Conservation (phyloP, 2,113 vertebrate species). For the Podilymbus podiceps region DNA sequence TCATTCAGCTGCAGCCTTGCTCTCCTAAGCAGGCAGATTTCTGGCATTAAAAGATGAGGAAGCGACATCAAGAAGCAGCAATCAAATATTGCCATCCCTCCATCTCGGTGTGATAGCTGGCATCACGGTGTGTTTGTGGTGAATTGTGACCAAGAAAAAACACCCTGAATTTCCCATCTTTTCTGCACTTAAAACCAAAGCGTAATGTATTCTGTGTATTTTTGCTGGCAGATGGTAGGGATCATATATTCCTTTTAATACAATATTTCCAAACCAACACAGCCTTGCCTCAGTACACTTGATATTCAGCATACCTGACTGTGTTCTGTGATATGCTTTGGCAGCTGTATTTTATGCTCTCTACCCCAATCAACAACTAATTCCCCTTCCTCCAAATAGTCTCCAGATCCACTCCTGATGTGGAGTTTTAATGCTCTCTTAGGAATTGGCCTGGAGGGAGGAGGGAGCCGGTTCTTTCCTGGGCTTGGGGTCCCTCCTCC, state of each 20-base stretch:
- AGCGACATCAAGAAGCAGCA: not conserved
- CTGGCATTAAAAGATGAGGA: not conserved
- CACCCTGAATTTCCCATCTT: not conserved
- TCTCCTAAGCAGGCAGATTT: not conserved
- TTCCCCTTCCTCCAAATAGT: not conserved
- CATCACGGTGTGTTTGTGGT: fast-evolving
- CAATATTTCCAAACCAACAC: not conserved
- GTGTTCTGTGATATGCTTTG: not conserved
- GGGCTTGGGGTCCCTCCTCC: not conserved
- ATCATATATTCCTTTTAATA: slow-evolving; percentile 52
- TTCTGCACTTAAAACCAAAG: not conserved
- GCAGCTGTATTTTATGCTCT: not conserved
- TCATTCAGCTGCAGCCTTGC: fast-evolving
- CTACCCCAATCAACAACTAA: not conserved
- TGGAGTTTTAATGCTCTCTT: not conserved
- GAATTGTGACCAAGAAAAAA: not conserved
- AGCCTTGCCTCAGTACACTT: not conserved
- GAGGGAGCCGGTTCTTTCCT: not conserved
- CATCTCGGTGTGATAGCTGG: not conserved
- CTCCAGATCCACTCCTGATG: not conserved
- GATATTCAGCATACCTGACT: not conserved
- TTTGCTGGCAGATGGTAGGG: not conserved
- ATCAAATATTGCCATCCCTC: not conserved
- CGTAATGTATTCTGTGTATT: not conserved
- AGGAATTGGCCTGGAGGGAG: not conserved